Conservation (phyloP, 2,888 invertebrate species). For the Yponomeuta evonymella region DNA sequence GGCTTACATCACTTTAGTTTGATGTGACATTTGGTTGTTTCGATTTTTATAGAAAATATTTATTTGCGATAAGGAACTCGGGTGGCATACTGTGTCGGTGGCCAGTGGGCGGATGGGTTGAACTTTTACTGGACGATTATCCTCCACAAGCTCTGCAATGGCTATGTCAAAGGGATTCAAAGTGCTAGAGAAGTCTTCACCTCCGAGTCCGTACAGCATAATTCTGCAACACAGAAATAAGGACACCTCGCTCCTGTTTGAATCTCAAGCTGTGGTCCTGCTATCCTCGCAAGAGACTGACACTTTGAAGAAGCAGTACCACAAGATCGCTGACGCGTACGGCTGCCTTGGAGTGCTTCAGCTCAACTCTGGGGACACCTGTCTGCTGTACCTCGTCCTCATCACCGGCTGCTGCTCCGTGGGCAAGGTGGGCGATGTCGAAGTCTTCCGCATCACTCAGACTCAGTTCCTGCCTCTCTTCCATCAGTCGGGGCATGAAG, state of each 20-base stretch:
- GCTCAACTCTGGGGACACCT: conserved; percentile 88
- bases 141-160: conserved; percentile 71
- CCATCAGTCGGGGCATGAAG: conserved; percentile 79
- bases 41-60: conserved; percentile 8
- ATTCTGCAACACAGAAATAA: conserved; percentile 92
- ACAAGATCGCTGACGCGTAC: conserved; percentile 94
- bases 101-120: conserved; percentile 53
- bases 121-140: conserved; percentile 31
- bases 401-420: conserved; percentile 97
- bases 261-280: conserved; percentile 93
- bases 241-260: conserved; percentile 91
- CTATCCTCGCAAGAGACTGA: conserved; percentile 93
- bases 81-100: background rate
- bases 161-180: conserved; percentile 96
- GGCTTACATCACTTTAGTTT: background rate
- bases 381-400: conserved; percentile 91
- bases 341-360: conserved; percentile 97
- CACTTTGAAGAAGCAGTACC: conserved; percentile 90
- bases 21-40: conserved; percentile 4
- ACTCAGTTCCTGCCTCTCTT: conserved; percentile 93
- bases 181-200: conserved; percentile 90
- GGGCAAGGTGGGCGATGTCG: conserved; percentile 95
- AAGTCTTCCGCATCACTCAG: conserved; percentile 96
- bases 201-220: conserved; percentile 92
- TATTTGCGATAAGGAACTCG: background rate